phyloP scores from a whole-genome alignment of 2,113 vertebrate species.

The Alaudala cheleensis region DNA sequence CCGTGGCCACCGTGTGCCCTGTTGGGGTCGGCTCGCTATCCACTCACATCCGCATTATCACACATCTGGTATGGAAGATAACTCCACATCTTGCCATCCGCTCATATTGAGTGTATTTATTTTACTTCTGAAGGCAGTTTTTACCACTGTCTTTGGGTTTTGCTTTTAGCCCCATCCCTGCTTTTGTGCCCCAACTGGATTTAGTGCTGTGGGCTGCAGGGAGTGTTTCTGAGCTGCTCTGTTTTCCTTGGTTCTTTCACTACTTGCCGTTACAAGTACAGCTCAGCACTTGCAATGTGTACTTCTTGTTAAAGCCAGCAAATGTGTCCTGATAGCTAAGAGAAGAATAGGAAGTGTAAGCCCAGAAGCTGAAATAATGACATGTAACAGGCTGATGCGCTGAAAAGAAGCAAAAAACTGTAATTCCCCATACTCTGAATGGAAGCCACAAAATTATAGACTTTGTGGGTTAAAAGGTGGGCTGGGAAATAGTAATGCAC shows the following conservation, averaged over 20 bases:
- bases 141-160: not conserved
- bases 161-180: not conserved
- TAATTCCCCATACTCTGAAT: not conserved
- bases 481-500: not conserved
- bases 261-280: fast-evolving
- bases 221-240: not conserved
- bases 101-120: fast-evolving
- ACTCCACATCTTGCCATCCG: not conserved
- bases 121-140: not conserved
- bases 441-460: not conserved
- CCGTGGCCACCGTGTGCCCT: fast-evolving
- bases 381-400: not conserved
- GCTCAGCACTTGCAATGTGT: not conserved
- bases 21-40: fast-evolving
- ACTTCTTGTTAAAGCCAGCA: not conserved
- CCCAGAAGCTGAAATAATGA: not conserved
- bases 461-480: not conserved
- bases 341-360: not conserved
- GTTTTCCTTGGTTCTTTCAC: not conserved
- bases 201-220: fast-evolving
- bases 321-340: not conserved
- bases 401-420: not conserved
- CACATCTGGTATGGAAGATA: fast-evolving
- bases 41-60: fast-evolving
- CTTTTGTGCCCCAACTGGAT: not conserved